Evolutionary conservation across 1,140 invertebrate genomes (phyloP), one percentile per base, ranked within the genome.

Genomic region (Ceratitis capitata): DNA sequence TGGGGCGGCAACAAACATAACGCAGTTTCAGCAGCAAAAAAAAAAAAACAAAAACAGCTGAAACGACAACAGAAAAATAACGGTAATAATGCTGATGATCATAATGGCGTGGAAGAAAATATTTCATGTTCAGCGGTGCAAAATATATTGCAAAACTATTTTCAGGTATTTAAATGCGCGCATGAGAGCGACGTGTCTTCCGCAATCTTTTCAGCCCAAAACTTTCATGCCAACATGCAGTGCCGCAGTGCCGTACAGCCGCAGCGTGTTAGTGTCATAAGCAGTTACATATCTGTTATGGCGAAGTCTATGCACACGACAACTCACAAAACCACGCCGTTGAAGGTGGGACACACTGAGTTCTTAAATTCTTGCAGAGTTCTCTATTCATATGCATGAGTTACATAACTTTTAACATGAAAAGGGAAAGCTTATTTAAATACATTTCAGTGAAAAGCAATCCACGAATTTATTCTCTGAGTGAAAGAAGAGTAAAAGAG

Each of bases 161-260:
- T 69, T 69, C 61, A 69, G 61, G 61, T 69, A 69, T 69, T 69
- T 69, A 69, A 69, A 69, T 69, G 16, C 61, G 32, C 61, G 61
- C 61, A 35, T 29, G 14, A 69, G 5, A 39, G 32, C 35, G 16
- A 19, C 61, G 32, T 35, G 16, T 35, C 61, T 69, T 69, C 61
- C 39, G n/a, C 26, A 35, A 3, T 39, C 29, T 32, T 64, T 64
- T 32, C 12, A 14, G 29, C 29, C 4, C 9, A 19, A 69, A 69
- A 69, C 39, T 19, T 39, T 16, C 61, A n/a, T 19, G 61, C 14
- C 29, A 69, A 69, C 14, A 23, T 19, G n/a, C n/a, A n/a, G n/a
- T n/a, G n/a, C n/a, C n/a, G n/a, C n/a, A n/a, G n/a, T n/a, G n/a
- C n/a, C n/a, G n/a, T n/a, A n/a, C n/a, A n/a, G 51, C 2, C n/a